Base-by-base conservation (phyloP, 2,797 vertebrate genomes). In the Etheostoma nigrum region DNA sequence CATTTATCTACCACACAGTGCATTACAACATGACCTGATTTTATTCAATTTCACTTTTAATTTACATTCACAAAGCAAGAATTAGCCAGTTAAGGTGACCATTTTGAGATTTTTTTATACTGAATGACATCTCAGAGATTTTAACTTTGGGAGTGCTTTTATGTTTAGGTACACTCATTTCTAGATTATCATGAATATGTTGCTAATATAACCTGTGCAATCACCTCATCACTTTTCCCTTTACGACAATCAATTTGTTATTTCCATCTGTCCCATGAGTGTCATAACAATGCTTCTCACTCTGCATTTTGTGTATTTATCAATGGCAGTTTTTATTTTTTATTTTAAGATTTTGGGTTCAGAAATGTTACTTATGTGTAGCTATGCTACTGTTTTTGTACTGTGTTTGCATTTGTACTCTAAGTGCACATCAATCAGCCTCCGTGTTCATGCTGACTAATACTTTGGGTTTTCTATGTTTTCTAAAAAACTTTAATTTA, bases 171-270 rank as follows among this genome's bases (percentile, higher is more conserved):
- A 84, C 75, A 62, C 5, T 49, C 74, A 45, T 78, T 58, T 78
- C 60, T 66, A 19, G 36, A 11, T 61, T 64, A 76, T 64, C 57
- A 75, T 78, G 36, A 74, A 64, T 55, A 65, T 59, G 67, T 88
- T 70, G 11, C 61, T 79, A 51, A 67, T 79, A 53, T 83, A 63
- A 85, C 60, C 72, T 23, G 89, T 93, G 91, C 91, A 93, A 91
- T 93, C 89, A 79, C 85, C 66, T 82, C 72, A 83, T 87, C 64
- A 83, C 75, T 85, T 88, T 88, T 83, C 85, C 79, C 91, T 76
- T 92, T 79, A 76, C 83, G 95, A 95, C 95, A 96, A 93, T 95
- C 95, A 89, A 58, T 77, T 82, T 66, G 76, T 87, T 82, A 36
- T 77, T 82, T 85, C 51, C 59, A 51, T 72, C 64, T 81, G 62